Evolutionary conservation across 2,113 vertebrate genomes (phyloP).

Genomic region (Cacatua alba): DNA sequence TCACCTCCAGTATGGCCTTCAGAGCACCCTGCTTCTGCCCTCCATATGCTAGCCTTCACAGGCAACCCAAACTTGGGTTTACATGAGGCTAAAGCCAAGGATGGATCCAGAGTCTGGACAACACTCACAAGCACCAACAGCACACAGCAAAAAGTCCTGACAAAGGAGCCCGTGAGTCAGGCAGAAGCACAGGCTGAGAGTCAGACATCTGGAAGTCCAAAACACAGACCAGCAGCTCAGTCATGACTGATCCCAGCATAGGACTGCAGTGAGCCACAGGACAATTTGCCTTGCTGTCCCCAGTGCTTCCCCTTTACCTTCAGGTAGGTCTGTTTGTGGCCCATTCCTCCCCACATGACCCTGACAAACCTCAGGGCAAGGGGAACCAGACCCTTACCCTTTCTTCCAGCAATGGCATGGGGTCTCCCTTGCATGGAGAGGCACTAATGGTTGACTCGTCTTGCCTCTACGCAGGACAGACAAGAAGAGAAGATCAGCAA

Average conservation of each 20-base stretch:
- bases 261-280: background rate
- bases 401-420: background rate
- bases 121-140: accelerated
- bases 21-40: background rate
- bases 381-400: accelerated
- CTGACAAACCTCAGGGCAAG: background rate
- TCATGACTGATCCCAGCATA: background rate
- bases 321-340: background rate
- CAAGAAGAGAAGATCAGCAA: background rate
- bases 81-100: background rate
- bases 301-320: background rate
- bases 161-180: background rate
- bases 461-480: background rate
- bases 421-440: background rate
- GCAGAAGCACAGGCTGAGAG: background rate
- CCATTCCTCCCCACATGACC: background rate
- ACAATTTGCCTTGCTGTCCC: background rate
- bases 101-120: background rate
- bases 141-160: background rate
- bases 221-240: background rate
- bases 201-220: background rate
- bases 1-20: background rate
- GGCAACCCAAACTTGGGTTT: background rate
- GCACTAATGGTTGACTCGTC: background rate
- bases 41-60: background rate